Evolutionary conservation across 2,888 invertebrate genomes (phyloP).

Genomic region (Phaedon cochleariae): DNA sequence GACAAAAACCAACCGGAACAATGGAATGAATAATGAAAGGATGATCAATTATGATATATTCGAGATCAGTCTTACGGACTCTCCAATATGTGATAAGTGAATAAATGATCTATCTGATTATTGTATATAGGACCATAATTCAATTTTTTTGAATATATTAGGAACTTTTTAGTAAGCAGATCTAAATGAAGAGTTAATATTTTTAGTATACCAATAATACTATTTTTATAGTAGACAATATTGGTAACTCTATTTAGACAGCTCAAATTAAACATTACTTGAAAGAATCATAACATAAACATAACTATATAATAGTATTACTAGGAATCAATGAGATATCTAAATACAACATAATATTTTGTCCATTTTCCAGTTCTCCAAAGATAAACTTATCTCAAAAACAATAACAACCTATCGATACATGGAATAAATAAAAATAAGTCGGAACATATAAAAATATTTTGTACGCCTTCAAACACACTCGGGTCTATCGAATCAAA

Average conservation of each 20-base stretch:
- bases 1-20: conserved; percentile 19
- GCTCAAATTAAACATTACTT: not conserved
- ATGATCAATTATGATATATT: conserved; percentile 18
- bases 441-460: conserved; percentile 37
- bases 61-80: conserved; percentile 32
- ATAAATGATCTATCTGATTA: conserved; percentile 9
- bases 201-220: conserved; percentile 13
- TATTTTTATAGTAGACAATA: not conserved
- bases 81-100: conserved; percentile 21
- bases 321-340: not conserved
- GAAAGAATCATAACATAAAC: not conserved
- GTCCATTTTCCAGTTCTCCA: conserved; percentile 34
- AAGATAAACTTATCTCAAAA: conserved; percentile 39
- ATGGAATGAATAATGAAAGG: conserved; percentile 18
- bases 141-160: conserved; percentile 22
- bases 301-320: not conserved
- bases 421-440: conserved; percentile 40
- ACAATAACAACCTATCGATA: conserved; percentile 42
- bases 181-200: conserved; percentile 3
- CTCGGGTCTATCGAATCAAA: conserved; percentile 21
- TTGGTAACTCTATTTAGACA: not conserved
- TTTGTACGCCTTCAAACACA: conserved; percentile 39
- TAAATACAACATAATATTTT: conserved; percentile 19
- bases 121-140: conserved; percentile 2
- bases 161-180: conserved; percentile 22